These are phyloP conservation scores for Leptatherina wallacei DNA, from an alignment of 2,797 vertebrate genomes.

Conservation along the genomic window DNA sequence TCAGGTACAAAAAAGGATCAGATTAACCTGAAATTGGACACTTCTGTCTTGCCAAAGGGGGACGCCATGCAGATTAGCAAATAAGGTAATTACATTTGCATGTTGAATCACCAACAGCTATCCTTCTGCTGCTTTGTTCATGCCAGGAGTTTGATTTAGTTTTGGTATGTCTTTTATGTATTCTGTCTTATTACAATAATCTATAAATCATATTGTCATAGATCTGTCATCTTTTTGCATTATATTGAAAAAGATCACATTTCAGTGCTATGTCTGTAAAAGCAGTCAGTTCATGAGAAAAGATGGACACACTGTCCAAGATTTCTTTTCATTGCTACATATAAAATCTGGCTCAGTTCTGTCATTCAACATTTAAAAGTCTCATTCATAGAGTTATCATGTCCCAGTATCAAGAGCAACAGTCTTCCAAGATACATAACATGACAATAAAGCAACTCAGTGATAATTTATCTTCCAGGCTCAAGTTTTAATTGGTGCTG, in stretches of 20 bases:
- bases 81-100: conserved; percentile 76
- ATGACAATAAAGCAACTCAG: conserved; percentile 58
- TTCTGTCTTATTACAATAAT: background rate
- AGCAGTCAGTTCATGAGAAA: conserved; percentile 15
- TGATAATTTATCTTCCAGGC: conserved; percentile 49
- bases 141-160: conserved; percentile 52
- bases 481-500: conserved; percentile 22
- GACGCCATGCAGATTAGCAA: conserved; percentile 57
- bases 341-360: conserved; percentile 53
- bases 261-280: background rate
- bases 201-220: conserved; percentile 4
- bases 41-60: conserved; percentile 51
- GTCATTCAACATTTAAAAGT: conserved; percentile 50
- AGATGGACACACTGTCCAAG: conserved; percentile 5
- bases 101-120: conserved; percentile 62
- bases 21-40: conserved; percentile 57
- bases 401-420: conserved; percentile 29
- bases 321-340: conserved; percentile 18
- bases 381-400: conserved; percentile 57
- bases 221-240: background rate
- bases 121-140: conserved; percentile 43
- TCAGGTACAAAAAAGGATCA: conserved; percentile 37
- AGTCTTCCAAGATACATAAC: conserved; percentile 51
- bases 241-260: background rate
- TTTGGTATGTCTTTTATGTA: conserved; percentile 4